A percentile compares a stretch with the other conserved stretches of the same genome.
phyloP scores from a whole-genome alignment of 2,797 vertebrate species.

The Sebastes taczanowskii region DNA sequence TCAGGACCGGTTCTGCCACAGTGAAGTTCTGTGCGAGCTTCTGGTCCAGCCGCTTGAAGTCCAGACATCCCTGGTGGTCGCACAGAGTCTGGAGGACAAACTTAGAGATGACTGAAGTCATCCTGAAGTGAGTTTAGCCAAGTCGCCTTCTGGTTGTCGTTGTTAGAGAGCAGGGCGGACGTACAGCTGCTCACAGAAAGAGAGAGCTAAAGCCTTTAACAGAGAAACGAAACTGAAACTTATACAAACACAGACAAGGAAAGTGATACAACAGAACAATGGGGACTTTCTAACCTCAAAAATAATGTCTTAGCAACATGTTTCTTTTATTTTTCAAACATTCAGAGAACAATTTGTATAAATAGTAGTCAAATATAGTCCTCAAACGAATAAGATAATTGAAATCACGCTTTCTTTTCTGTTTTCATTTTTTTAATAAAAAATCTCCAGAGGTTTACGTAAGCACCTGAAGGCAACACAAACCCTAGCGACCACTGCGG shows the following conservation, averaged over 20 bases:
- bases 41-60: slow-evolving; percentile 50
- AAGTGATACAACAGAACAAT: neutral
- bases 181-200: fast-evolving
- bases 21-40: slow-evolving; percentile 37
- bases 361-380: too few species aligned
- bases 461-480: too few species aligned
- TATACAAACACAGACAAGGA: fast-evolving
- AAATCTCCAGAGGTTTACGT: too few species aligned
- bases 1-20: slow-evolving; percentile 31
- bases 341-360: neutral
- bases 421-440: neutral
- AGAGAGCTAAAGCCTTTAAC: too few species aligned
- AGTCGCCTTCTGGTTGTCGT: neutral
- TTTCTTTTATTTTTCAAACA: neutral
- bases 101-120: slow-evolving; percentile 50
- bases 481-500: too few species aligned
- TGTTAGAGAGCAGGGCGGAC: neutral
- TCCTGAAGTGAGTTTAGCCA: neutral
- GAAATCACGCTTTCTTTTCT: neutral
- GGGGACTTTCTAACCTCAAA: neutral
- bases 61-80: slow-evolving; percentile 70
- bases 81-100: slow-evolving; percentile 62
- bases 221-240: slow-evolving; percentile 45
- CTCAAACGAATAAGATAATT: too few species aligned
- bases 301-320: too few species aligned